These are phyloP conservation scores for Agrypnus murinus DNA, from an alignment of 2,888 invertebrate genomes.

Conservation along the genomic window DNA sequence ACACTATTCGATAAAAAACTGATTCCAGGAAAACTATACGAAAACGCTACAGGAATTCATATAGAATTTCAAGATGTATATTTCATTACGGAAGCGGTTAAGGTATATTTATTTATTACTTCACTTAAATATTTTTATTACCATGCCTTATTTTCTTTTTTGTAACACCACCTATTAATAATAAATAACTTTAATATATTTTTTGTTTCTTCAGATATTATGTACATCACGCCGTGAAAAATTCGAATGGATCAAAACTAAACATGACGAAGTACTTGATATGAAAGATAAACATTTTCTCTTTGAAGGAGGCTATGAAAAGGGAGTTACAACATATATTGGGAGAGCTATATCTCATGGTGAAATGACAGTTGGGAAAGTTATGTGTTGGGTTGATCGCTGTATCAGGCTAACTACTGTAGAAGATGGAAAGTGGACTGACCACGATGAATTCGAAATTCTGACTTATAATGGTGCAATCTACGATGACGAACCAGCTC, in stretches of 20 bases:
- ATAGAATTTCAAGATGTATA: conserved; percentile 39
- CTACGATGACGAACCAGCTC: no score
- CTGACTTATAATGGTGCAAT: conserved; percentile 16
- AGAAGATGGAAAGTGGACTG: conserved; percentile 36
- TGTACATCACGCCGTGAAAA: conserved; percentile 31
- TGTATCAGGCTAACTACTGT: conserved; percentile 39
- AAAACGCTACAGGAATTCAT: conserved; percentile 27
- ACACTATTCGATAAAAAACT: conserved; percentile 36
- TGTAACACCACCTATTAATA: no score
- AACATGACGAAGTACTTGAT: conserved; percentile 16
- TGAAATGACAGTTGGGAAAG: conserved; percentile 45
- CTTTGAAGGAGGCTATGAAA: conserved; percentile 40
- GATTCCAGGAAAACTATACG: conserved; percentile 38
- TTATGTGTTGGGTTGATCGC: conserved; percentile 26
- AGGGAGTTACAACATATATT: conserved; percentile 33
- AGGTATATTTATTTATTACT: no score
- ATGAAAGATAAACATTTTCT: conserved; percentile 30
- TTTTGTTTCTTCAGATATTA: conserved; percentile 37
- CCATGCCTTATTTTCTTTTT: no score
- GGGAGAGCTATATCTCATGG: conserved; percentile 38
- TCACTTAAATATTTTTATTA: no score
- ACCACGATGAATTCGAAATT: conserved; percentile 35
- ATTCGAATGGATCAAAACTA: conserved; percentile 38
- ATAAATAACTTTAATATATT: no score
- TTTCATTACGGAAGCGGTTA: no score